Base-by-base conservation (phyloP, 2,888 invertebrate species). In the Eupithecia inturbata region DNA sequence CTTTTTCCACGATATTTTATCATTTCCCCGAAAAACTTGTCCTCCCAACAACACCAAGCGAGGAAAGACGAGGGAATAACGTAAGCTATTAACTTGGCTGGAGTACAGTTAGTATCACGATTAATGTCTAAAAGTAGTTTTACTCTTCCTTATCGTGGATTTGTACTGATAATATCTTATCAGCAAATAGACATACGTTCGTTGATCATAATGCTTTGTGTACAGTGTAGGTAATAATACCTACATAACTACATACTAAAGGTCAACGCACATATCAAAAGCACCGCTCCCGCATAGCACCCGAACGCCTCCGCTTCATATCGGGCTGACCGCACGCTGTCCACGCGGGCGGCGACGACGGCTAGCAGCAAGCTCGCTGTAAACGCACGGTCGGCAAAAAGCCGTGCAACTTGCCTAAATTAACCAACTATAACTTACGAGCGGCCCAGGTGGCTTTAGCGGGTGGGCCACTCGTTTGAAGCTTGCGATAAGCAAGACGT, bases 161-260 rank as follows among this genome's bases (percentile, higher is more conserved):
- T 31, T 62, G 19, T 62, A 19, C 28, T 19, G 31, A 62, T 31
- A 31, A 62, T 62, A 62, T 62, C 28, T 62, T 62, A 62, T 62
- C 62, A 26, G 9, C 9, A 3, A 3, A 19, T 31, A 62, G 7
- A 62, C 62, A 62, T 19, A 62, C 62, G 49, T 57, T 57, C 4
- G 53, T 53, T 53, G 53, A 53, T 53, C 57, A 57, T 57, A 57
- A 57, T 57, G 26, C 26, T 57, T 14, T 57, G 57, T 57, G 26
- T 57, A 53, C 49, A 22, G 22, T 22, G 10, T 57, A 9, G 36
- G 36, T 36, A 22, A 53, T 53, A 53, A 22, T 53, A 49, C 49
- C n/a, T 57, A 26, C 6, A 57, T 1, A 57, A 57, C n/a, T 57
- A 57, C 57, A 57, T 57, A 14, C 22, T 57, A 26, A 57, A 57